Evolutionary conservation across 2,888 invertebrate genomes (phyloP), one percentile per base, ranked within the genome.

Genomic region (Apocheima hispidaria): DNA sequence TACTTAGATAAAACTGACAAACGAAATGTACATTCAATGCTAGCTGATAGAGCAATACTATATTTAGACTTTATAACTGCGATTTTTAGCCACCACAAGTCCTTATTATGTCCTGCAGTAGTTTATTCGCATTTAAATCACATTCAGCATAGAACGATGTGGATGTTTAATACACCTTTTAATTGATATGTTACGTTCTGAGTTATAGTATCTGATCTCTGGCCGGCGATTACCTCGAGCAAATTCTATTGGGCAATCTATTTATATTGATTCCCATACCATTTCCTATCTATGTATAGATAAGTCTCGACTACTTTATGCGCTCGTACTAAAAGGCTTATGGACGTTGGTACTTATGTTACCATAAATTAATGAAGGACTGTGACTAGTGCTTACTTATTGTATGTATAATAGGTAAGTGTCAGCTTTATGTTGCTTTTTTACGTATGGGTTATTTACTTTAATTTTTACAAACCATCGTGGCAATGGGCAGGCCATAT

Each of bases 141-240:
- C 79, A 80, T 77, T 73, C 78, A 76, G 74, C 74, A 77, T 76
- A 80, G 79, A 68, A 75, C 79, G 77, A 78, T 76, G 82, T 75
- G 81, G 79, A 83, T 82, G 83, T 84, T 86, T 84, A 87, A 87
- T 85, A 83, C 80, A 80, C 77, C 74, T 78, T 85, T 87, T 90
- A 90, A 91, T 91, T 90, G 90, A 90, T 88, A 90, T 84, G 88
- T 90, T 89, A 86, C 83, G 77, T 85, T 85, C 74, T 88, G 87
- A 88, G 81, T 87, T 87, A 88, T 90, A 75, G 84, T 82, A 83
- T 83, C 83, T 85, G 88, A 86, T 88, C 82, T 74, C 74, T 72
- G 74, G 76, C 75, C 77, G 70, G 77, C 83, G 76, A 84, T 81
- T 85, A 79, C 86, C 86, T 72, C 78, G 65, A 87, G 90, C 87